Conservation (phyloP, 2,888 invertebrate species). For the Lutraria lutraria region DNA sequence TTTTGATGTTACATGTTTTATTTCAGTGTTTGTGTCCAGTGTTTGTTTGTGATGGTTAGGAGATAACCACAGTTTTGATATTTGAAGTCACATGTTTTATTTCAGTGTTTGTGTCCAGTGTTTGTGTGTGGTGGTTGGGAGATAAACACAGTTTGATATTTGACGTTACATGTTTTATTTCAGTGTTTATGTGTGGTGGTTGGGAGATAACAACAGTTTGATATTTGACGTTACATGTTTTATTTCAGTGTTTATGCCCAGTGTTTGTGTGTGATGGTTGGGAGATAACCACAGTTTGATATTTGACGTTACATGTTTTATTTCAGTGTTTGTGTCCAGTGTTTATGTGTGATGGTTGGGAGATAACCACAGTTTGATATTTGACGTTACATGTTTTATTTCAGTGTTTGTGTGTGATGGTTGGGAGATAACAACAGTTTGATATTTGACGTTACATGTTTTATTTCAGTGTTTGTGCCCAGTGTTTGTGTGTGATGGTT, state of each 20-base stretch:
- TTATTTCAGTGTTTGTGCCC: constrained; percentile 89
- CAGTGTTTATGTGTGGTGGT: constrained; percentile 90
- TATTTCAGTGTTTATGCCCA: constrained; percentile 89
- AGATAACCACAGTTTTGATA: constrained; percentile 90
- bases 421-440: constrained; percentile 91
- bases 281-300: constrained; percentile 91
- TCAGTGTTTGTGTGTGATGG: constrained; percentile 90
- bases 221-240: not conserved
- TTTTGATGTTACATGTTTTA: constrained; percentile 73
- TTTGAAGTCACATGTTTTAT: not conserved
- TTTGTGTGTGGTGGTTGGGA: constrained; percentile 90
- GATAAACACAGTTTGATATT: constrained; percentile 90
- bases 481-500: constrained; percentile 90
- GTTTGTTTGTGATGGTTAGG: constrained; percentile 90
- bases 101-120: constrained; percentile 90
- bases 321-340: constrained; percentile 90
- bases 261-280: constrained; percentile 90
- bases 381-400: not conserved
- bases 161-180: not conserved
- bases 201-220: constrained; percentile 91
- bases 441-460: not conserved
- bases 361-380: constrained; percentile 90
- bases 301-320: not conserved
- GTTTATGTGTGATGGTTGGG: constrained; percentile 90
- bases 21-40: constrained; percentile 90